Base-by-base conservation (phyloP, 2,888 invertebrate species). In the Cantharis flavilabris region DNA sequence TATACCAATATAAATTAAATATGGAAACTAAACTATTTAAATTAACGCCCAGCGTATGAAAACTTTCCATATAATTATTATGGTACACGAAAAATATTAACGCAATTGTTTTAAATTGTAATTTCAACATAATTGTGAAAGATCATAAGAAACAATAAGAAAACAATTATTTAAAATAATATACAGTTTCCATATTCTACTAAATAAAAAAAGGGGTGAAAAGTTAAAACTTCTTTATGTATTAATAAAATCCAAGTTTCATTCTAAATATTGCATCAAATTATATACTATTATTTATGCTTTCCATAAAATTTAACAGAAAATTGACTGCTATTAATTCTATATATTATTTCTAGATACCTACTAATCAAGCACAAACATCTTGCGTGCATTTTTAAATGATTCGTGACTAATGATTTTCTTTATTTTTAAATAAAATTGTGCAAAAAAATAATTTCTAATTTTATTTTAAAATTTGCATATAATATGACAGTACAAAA, bases 401-500 rank as follows among this genome's bases (percentile, higher is more conserved):
- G 26, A 75, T 71, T 71, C 75, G 75, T 71, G 75, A 70, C 49
- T 65, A 16, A 30, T 30, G 64, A 26, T 65, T 30, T 30, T 20
- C 49, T 16, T 70, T 18, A 62, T 18, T 20, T 67, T n/a, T 69
- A 62, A 71, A 76, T 69, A 63, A 77, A 75, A 75, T 77, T 75
- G 75, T 75, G 70, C 63, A 69, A 64, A 49, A 49, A 49, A 75
- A 18, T 20, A 16, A 23, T 62, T 16, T 65, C 23, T 69, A 67
- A 72, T 77, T 70, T 20, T 67, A 69, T 69, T 67, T 73, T 28
- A 75, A 64, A 28, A 82, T 83, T 82, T 83, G 82, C 82, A 83
- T 83, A 33, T 83, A 83, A 82, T 83, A 77, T 67, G 77, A 80
- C 80, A 81, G 81, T 77, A 78, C 78, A 78, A 79, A 80, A 79